Base-by-base conservation (phyloP, 2,797 vertebrate genomes). In the Peromyscus nudipes region DNA sequence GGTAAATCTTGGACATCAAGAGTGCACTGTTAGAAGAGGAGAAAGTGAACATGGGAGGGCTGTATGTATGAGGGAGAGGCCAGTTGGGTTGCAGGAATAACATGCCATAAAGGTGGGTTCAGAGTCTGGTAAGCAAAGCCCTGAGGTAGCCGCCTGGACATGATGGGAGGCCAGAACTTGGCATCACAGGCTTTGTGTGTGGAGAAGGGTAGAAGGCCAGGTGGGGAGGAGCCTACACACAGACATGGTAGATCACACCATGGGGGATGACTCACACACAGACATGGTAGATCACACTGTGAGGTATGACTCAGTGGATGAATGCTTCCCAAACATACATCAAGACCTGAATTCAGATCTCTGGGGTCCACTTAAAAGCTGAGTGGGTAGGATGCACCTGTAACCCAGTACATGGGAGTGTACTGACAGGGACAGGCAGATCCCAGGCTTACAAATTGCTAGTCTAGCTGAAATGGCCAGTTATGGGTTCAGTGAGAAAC, bases 41-140 rank as follows among this genome's bases (percentile, higher is more conserved):
- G 40, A 80, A 9, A 6, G 73, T 14, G 31, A n/a, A 27, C 8
- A 7, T 31, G 62, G 3, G 14, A 2, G 31, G 10, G 25, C 8
- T 34, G 10, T 0, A 2, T 14, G 34, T 34, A 31, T 3, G 0
- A 6, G 62, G 10, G 8, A 16, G 27, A 16, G 37, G 21, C 40
- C 4, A 46, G 34, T n/a, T 9, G 37, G 31, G 57, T 0, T 25
- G 7, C 34, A 17, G 88, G 37, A 37, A 17, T 8, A 46, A 37
- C 7, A 11, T 7, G 62, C 6, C n/a, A 10, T 29, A 23, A 83
- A 62, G 27, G n/a, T 40, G n/a, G 34, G 55, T 8, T n/a, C 57
- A 19, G 55, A 13, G 10, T 80, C 37, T 49, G 62, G 82, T 4
- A 7, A 40, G 34, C 40, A 27, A 9, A 60, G 27, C 6, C 29